phyloP scores from a whole-genome alignment of 2,113 vertebrate species.

The Hydrochoerus hydrochaeris region DNA sequence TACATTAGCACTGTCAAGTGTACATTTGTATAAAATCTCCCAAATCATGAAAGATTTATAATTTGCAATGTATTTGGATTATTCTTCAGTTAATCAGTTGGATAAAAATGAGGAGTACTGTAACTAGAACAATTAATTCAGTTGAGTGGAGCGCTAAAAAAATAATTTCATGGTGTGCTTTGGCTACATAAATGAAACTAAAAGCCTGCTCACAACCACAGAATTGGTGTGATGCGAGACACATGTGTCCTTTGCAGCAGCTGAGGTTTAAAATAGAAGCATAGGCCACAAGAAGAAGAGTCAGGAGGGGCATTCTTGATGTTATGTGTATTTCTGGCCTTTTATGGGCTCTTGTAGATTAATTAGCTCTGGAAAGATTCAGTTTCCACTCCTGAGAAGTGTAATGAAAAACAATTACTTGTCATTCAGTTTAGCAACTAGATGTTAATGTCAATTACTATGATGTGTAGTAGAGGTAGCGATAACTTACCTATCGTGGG shows the following conservation, averaged over 20 bases:
- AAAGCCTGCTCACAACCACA: background rate
- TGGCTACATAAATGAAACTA: slow-evolving; percentile 28
- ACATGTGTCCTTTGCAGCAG: slow-evolving; percentile 1
- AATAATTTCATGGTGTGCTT: slow-evolving; percentile 29
- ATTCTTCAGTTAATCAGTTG: slow-evolving; percentile 94
- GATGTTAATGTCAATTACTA: background rate
- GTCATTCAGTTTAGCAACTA: background rate
- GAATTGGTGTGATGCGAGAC: background rate
- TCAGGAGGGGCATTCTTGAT: background rate
- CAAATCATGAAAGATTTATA: slow-evolving; percentile 99
- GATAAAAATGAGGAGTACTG: slow-evolving; percentile 87
- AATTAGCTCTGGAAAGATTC: slow-evolving; percentile 1
- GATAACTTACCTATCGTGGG: background rate
- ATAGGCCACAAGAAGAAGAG: background rate
- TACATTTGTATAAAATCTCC: slow-evolving; percentile 97
- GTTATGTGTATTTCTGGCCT: background rate
- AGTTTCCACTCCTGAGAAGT: background rate
- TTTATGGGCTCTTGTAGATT: background rate
- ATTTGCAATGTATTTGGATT: slow-evolving; percentile 96
- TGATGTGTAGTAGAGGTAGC: background rate
- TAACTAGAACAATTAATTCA: slow-evolving; percentile 86
- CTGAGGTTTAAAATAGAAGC: background rate
- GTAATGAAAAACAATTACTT: background rate
- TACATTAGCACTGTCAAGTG: slow-evolving; percentile 97
- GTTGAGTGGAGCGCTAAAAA: slow-evolving; percentile 79